phyloP scores from a whole-genome alignment of 1,140 invertebrate species.

The Laodelphax striatellus region DNA sequence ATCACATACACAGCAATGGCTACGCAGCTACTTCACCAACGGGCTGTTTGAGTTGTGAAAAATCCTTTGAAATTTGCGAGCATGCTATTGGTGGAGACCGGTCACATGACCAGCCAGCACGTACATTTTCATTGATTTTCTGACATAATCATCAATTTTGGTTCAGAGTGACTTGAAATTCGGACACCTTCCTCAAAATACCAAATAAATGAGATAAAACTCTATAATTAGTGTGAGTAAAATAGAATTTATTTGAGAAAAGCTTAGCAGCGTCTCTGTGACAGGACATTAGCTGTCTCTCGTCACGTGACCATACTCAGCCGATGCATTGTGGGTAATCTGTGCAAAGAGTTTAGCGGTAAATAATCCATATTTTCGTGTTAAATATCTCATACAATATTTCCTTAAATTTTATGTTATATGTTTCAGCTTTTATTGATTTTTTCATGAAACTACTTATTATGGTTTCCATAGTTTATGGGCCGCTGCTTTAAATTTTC shows the following conservation, averaged over 20 bases:
- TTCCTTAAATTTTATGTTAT: too few relatives aligned
- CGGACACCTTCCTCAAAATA: too few relatives aligned
- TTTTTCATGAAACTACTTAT: too few relatives aligned
- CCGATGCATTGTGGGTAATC: conserved; percentile 1
- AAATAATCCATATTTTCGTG: too few relatives aligned
- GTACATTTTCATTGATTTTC: conserved; percentile 20
- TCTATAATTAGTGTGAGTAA: too few relatives aligned
- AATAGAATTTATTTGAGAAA: too few relatives aligned
- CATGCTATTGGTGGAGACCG: conserved; percentile 23
- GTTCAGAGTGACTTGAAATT: background rate
- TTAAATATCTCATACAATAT: too few relatives aligned
- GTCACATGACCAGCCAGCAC: conserved; percentile 24
- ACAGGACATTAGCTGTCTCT: background rate
- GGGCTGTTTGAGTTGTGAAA: conserved; percentile 26
- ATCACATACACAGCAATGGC: conserved; percentile 38
- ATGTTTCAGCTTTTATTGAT: too few relatives aligned
- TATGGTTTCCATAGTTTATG: too few relatives aligned
- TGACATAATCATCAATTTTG: background rate
- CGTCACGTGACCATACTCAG: conserved; percentile 3
- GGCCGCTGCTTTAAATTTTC: too few relatives aligned
- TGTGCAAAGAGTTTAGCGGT: background rate
- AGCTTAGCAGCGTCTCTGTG: conserved; percentile 1
- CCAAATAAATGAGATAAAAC: too few relatives aligned
- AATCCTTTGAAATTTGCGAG: conserved; percentile 26
- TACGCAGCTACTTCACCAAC: conserved; percentile 31